Percentiles rank a stretch among this genome's conserved stretches.
phyloP scores from a whole-genome alignment of 2,113 vertebrate species.

The Illadopsis cleaveri region DNA sequence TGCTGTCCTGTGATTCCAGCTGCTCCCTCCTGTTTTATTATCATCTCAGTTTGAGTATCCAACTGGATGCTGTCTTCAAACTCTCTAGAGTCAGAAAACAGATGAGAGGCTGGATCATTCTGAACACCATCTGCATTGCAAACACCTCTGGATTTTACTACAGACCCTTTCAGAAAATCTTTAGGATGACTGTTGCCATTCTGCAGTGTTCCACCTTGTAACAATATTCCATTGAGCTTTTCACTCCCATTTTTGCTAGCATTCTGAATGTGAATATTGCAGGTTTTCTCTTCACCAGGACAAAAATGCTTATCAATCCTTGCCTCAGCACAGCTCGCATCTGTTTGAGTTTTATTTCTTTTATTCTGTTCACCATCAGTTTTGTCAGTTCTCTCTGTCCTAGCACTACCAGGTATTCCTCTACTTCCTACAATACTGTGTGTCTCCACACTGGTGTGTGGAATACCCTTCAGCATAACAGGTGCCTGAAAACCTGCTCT shows the following conservation, averaged over 20 bases:
- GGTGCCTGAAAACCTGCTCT: not conserved
- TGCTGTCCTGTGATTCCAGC: slow-evolving; percentile 24
- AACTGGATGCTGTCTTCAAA: slow-evolving; percentile 92
- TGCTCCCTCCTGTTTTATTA: slow-evolving; percentile 79
- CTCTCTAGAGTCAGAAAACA: slow-evolving; percentile 64
- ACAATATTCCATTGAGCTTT: not conserved
- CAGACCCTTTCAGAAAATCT: slow-evolving; percentile 5
- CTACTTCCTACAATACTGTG: not conserved
- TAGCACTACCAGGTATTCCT: not conserved
- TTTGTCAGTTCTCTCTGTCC: not conserved
- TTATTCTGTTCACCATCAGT: not conserved
- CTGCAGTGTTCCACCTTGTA: not conserved
- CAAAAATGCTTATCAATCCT: not conserved
- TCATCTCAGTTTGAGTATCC: slow-evolving; percentile 90
- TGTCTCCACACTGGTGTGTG: not conserved
- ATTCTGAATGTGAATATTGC: not conserved
- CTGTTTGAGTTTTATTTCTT: not conserved
- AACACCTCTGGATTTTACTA: slow-evolving; percentile 9
- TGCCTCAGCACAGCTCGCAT: not conserved
- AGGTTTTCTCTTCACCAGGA: slow-evolving; percentile 5
- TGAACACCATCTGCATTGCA: slow-evolving; percentile 21
- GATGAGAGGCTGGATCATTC: slow-evolving; percentile 69
- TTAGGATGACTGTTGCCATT: not conserved
- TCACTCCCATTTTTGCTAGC: not conserved
- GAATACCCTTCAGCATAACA: not conserved